phyloP scores from a whole-genome alignment of 2,113 vertebrate genomes.

The Nyctibius bracteatus region DNA sequence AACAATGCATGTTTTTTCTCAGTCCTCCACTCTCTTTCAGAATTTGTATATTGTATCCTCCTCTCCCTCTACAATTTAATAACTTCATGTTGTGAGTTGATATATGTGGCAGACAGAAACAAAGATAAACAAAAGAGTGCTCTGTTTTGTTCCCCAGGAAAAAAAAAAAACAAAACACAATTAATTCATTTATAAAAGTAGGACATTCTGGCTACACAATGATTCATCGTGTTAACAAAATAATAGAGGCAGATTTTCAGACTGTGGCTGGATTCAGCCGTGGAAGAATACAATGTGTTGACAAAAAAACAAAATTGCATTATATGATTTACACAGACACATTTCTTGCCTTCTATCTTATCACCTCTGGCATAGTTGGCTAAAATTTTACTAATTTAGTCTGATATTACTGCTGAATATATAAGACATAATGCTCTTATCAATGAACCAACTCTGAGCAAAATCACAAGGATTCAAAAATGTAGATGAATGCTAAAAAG shows the following conservation, averaged over 20 bases:
- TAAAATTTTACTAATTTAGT: slow-evolving; percentile 8
- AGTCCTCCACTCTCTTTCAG: neutral
- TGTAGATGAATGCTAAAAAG: slow-evolving; percentile 26
- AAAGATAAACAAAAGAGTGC: neutral
- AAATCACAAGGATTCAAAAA: slow-evolving; percentile 32
- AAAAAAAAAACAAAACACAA: neutral
- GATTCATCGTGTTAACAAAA: neutral
- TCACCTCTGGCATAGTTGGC: neutral
- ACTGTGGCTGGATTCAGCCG: neutral
- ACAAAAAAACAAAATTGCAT: neutral
- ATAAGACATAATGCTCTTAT: neutral
- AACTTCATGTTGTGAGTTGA: neutral
- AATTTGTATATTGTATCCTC: neutral
- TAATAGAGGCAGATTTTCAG: neutral
- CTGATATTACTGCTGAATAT: neutral
- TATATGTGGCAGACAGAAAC: neutral
- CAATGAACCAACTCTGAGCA: neutral
- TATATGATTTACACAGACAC: neutral
- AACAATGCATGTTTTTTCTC: neutral
- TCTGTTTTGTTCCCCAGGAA: neutral
- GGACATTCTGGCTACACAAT: neutral
- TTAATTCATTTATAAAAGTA: neutral
- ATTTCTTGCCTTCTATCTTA: neutral
- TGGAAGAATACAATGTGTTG: neutral
- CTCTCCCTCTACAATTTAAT: neutral